Evolutionary conservation across 2,888 invertebrate species (phyloP).

Genomic region (Eristalis intricaria): DNA sequence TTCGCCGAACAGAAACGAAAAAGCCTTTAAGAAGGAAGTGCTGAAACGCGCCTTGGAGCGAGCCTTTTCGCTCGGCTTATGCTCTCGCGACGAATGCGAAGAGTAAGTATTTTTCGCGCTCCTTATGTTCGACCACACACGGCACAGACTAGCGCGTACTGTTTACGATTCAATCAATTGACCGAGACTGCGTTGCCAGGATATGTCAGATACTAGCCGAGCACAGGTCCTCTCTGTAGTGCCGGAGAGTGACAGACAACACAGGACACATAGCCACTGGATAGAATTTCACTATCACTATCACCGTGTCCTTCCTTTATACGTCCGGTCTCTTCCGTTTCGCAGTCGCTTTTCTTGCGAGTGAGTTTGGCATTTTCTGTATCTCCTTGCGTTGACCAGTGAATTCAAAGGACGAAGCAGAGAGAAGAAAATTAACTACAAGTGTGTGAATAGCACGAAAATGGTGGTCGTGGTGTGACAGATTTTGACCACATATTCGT

Average conservation of each 20-base stretch:
- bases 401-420: conserved; percentile 7
- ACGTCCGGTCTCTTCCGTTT: conserved; percentile 1
- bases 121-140: neutral
- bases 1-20: neutral
- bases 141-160: conserved; percentile 25
- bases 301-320: conserved; percentile 44
- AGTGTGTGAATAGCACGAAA: conserved; percentile 29
- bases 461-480: no score
- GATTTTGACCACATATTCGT: neutral
- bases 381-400: conserved; percentile 34
- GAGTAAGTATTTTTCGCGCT: conserved; percentile 21
- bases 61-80: neutral
- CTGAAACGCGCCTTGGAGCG: neutral
- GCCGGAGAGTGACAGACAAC: conserved; percentile 45
- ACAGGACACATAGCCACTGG: conserved; percentile 50
- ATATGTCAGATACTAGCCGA: conserved; percentile 44
- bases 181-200: conserved; percentile 69
- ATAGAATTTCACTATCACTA: conserved; percentile 67
- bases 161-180: conserved; percentile 62
- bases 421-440: conserved; percentile 37
- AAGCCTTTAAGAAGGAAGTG: neutral
- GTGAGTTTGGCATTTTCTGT: neutral
- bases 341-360: neutral
- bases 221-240: conserved; percentile 47
- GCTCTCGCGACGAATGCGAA: neutral